phyloP scores from a whole-genome alignment of 1,140 invertebrate species.

The Zaprionus vittiger region DNA sequence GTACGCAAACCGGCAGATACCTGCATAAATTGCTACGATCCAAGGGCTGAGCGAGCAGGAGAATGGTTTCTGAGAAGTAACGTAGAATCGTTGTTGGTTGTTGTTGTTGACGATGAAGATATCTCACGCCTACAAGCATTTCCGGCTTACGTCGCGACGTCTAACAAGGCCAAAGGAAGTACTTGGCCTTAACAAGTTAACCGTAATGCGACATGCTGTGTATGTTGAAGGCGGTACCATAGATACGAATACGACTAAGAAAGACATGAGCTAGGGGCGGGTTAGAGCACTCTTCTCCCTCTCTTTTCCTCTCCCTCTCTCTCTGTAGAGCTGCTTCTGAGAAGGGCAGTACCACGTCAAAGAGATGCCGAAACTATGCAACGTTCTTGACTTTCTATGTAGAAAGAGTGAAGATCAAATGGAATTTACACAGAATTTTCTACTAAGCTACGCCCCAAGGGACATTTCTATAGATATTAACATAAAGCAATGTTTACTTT shows the following conservation, averaged over 20 bases:
- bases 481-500: not conserved
- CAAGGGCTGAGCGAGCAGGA: constrained; percentile 17
- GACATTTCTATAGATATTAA: not conserved
- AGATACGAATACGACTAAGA: not conserved
- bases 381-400: not conserved
- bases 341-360: constrained; percentile 13
- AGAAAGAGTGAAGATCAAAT: not conserved
- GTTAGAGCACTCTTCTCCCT: not conserved
- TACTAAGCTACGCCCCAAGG: not conserved
- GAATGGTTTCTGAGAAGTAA: constrained; percentile 56
- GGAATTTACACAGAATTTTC: not conserved
- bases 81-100: not conserved
- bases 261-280: not conserved
- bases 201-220: constrained; percentile 21
- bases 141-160: constrained; percentile 56
- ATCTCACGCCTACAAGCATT: constrained; percentile 77
- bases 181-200: constrained; percentile 28
- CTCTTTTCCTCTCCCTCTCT: not conserved
- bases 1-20: constrained; percentile 43
- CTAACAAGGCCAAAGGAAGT: constrained; percentile 34
- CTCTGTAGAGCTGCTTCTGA: constrained; percentile 5
- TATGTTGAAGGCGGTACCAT: not conserved
- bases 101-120: constrained; percentile 57
- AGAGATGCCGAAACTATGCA: not conserved
- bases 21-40: constrained; percentile 58